Evolutionary conservation across 92 coral and sea anemone species (phyloP), one percentile per base, ranked within the genome.

Genomic region (Heteractis magnifica): DNA sequence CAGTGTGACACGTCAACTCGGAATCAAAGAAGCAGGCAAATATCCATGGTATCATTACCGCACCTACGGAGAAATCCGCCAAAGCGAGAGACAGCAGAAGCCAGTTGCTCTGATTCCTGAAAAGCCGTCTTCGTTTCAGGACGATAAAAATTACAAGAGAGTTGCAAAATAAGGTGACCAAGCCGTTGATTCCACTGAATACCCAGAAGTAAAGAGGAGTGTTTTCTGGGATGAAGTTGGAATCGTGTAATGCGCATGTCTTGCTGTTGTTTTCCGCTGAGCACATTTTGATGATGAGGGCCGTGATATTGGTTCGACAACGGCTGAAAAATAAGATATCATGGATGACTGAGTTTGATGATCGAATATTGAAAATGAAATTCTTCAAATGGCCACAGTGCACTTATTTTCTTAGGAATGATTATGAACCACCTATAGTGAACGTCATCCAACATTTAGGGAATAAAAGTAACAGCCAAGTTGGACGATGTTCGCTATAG

Each of bases 141-240:
- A 87, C 49, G 6, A 87, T 87, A n/a, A 84, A 79, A 82, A 90
- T 84, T 1, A 90, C 93, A 18, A 90, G 52, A 71, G 71, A 79
- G 84, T 90, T 90, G 26, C 90, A 90, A 10, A 87, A 80, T 7
- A 90, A 71, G 6, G 90, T 90, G 15, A 90, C 85, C 10, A 90
- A 49, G 8, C 93, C 88, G 78, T 75, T 90, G 14, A 84, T 72
- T 13, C 88, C 86, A 26, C 86, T 87, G 20, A 83, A 78, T 4
- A 90, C 70, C 93, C 93, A 90, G 86, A 11, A 90, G 51, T 90
- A 90, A 48, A 76, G 23, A 26, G 93, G 93, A 44, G 87, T 88
- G 50, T 76, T 72, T 12, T 75, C 83, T 78, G 86, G 87, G 83
- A 90, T 56, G 81, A 90, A 90, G 73, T 68, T 68, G 12, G 73